phyloP scores from a whole-genome alignment of 2,797 vertebrate species.

The Manis crassicaudata region DNA sequence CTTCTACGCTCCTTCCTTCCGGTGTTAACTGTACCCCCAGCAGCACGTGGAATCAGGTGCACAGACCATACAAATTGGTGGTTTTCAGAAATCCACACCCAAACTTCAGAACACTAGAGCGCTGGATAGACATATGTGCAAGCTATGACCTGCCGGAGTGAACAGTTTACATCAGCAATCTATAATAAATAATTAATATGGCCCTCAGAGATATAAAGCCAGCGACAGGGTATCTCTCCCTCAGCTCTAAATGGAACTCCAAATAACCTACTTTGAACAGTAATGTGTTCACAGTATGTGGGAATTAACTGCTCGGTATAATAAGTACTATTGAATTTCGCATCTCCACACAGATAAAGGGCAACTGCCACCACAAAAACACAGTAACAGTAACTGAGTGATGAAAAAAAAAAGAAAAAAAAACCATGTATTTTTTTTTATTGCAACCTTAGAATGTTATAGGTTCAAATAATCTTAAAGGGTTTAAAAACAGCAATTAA shows the following conservation, averaged over 20 bases:
- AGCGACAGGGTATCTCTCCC: conserved; percentile 78
- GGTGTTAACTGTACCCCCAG: neutral
- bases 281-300: conserved; percentile 89
- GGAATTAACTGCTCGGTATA: conserved; percentile 88
- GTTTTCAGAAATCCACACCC: neutral
- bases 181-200: conserved; percentile 88
- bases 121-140: conserved; percentile 60
- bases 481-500: conserved; percentile 88
- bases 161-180: conserved; percentile 84
- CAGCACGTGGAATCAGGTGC: neutral
- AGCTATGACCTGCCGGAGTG: conserved; percentile 81
- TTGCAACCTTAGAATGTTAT: conserved; percentile 85
- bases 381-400: conserved; percentile 76
- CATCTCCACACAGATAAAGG: conserved; percentile 83
- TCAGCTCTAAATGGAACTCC: conserved; percentile 84
- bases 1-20: neutral
- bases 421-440: conserved; percentile 81
- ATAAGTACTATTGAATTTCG: conserved; percentile 87
- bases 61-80: neutral
- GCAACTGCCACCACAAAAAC: conserved; percentile 79
- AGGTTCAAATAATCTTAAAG: conserved; percentile 87
- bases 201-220: conserved; percentile 84
- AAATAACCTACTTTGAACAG: conserved; percentile 87
- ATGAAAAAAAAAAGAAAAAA: conserved; percentile 70
- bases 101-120: conserved; percentile 44